Evolutionary conservation across 2,113 vertebrate species (phyloP).

Genomic region (Nothocercus julius): DNA sequence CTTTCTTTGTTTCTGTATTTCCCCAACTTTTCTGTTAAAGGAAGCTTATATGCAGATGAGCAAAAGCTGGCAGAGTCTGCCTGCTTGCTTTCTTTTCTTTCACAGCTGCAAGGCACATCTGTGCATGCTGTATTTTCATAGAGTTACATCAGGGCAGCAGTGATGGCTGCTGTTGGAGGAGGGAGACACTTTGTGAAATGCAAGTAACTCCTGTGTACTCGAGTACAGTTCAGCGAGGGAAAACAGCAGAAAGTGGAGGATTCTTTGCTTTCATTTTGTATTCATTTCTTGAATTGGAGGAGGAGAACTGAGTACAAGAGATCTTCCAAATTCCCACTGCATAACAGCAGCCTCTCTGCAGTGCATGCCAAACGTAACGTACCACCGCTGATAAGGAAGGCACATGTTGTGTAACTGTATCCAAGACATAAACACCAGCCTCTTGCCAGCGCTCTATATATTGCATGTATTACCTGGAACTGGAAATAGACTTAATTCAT

Average conservation of each 20-base stretch:
- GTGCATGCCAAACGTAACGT: not conserved
- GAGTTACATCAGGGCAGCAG: not conserved
- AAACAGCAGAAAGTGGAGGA: not conserved
- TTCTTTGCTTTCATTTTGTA: not conserved
- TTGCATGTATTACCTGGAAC: not conserved
- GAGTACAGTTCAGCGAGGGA: not conserved
- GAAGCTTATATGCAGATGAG: not conserved
- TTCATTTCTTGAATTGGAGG: not conserved
- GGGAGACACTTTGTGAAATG: not conserved
- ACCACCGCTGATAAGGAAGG: not conserved
- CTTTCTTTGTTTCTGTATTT: not conserved
- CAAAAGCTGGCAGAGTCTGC: not conserved
- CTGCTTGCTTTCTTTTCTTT: not conserved
- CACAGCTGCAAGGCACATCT: not conserved
- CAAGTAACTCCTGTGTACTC: not conserved
- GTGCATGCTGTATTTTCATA: not conserved
- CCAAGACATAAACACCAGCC: conserved; percentile 16
- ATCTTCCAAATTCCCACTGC: not conserved
- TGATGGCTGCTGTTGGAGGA: not conserved
- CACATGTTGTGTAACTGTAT: conserved; percentile 4
- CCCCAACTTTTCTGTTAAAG: not conserved
- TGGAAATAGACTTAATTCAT: not conserved
- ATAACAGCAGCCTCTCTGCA: not conserved
- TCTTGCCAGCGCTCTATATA: not conserved
- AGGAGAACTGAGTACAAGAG: not conserved